A percentile compares a stretch with the other conserved stretches of the same genome.
Conservation (phyloP, 2,888 invertebrate species). For the Orthosia gracilis region DNA sequence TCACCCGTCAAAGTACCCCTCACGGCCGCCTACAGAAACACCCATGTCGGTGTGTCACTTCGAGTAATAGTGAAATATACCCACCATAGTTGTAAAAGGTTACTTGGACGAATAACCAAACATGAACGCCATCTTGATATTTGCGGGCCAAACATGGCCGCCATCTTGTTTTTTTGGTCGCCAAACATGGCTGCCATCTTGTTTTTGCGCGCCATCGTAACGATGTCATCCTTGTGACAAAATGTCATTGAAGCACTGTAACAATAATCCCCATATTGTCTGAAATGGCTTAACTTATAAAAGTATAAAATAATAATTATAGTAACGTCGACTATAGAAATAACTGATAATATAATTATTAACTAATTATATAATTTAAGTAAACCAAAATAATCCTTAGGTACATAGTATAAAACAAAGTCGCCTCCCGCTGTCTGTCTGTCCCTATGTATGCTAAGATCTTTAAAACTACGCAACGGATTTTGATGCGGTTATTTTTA, state of each 20-base stretch:
- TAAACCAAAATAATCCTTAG: not conserved
- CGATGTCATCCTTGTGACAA: not conserved
- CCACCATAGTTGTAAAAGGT: not conserved
- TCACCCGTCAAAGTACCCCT: constrained; percentile 78
- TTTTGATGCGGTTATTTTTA: too few species aligned
- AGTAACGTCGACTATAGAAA: too few species aligned
- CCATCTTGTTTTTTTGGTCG: too few species aligned
- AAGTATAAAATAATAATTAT: too few species aligned
- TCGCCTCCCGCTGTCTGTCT: too few species aligned
- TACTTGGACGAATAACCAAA: not conserved
- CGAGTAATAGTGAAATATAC: constrained; percentile 88
- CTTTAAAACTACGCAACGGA: too few species aligned
- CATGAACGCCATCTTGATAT: too few species aligned
- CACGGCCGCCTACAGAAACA: constrained; percentile 93
- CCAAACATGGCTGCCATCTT: not conserved
- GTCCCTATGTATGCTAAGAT: too few species aligned
- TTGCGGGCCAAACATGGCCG: too few species aligned
- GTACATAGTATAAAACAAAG: too few species aligned
- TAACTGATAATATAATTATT: too few species aligned
- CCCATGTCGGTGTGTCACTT: constrained; percentile 96
- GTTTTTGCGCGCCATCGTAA: not conserved
- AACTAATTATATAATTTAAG: not conserved
- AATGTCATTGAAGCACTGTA: not conserved
- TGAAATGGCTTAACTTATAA: not conserved
- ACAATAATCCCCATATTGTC: not conserved